Conservation (phyloP, 2,888 invertebrate species). For the Daptonema setosum region DNA sequence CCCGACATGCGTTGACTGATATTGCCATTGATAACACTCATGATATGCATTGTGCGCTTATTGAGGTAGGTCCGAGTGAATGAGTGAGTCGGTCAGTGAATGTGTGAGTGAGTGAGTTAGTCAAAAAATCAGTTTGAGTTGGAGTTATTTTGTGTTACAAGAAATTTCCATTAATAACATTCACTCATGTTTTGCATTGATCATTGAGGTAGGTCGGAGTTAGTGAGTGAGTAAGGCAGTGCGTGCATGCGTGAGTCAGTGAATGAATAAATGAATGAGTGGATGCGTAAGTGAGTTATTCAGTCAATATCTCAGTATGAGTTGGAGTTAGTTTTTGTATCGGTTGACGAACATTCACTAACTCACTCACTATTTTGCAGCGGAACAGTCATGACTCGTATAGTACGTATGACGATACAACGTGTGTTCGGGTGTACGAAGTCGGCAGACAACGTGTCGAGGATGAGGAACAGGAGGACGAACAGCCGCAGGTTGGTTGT, state of each 20-base stretch:
- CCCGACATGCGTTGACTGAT: conserved; percentile 64
- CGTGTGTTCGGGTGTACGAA: conserved; percentile 75
- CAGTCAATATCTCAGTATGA: no score
- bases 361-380: no score
- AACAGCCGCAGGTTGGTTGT: conserved; percentile 7
- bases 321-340: no score
- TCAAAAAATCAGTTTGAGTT: not conserved
- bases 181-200: no score
- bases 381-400: no score
- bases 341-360: not conserved
- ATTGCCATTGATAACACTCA: conserved; percentile 42
- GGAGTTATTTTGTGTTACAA: not conserved
- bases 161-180: no score
- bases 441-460: conserved; percentile 61
- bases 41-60: not conserved
- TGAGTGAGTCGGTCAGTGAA: not conserved
- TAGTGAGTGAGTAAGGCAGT: no score
- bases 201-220: no score
- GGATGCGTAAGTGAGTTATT: no score
- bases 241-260: no score
- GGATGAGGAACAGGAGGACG: conserved; percentile 9
- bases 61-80: conserved; percentile 1
- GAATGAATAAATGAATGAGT: no score
- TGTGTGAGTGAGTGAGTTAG: no score
- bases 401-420: not conserved